Evolutionary conservation across 2,888 invertebrate species (phyloP).

Genomic region (Hydriomena furcata): DNA sequence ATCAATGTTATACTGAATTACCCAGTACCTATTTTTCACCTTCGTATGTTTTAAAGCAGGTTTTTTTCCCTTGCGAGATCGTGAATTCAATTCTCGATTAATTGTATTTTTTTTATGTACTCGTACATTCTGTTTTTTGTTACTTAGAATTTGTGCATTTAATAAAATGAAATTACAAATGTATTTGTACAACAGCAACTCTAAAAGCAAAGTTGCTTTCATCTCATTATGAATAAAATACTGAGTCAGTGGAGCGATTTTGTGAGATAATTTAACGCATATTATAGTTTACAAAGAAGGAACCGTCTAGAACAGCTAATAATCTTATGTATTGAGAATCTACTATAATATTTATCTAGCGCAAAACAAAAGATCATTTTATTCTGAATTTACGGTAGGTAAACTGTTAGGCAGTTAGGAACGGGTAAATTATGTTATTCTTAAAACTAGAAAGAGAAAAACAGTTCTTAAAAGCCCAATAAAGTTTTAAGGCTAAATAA

Average conservation of each 20-base stretch:
- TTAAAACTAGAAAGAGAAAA: not conserved
- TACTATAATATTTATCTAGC: not conserved
- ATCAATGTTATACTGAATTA: slow-evolving; percentile 24
- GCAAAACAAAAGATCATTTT: not conserved
- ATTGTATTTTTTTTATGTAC: not conserved
- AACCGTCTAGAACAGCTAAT: too few relatives aligned
- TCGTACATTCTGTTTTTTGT: too few relatives aligned
- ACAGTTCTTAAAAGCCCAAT: slow-evolving; percentile 1
- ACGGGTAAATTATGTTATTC: not conserved
- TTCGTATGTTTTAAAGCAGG: slow-evolving; percentile 6
- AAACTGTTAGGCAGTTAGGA: not conserved
- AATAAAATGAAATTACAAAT: too few relatives aligned
- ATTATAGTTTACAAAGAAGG: too few relatives aligned
- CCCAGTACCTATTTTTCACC: slow-evolving; percentile 9
- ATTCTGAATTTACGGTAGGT: not conserved
- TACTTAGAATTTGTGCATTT: too few relatives aligned
- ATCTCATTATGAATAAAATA: too few relatives aligned
- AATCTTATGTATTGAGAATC: too few relatives aligned
- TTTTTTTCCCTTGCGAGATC: not conserved
- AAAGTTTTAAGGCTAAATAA: slow-evolving; percentile 15
- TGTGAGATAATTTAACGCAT: too few relatives aligned
- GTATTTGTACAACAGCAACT: too few relatives aligned
- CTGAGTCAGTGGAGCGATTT: too few relatives aligned
- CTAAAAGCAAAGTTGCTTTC: too few relatives aligned
- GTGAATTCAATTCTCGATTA: not conserved